Percentiles rank a stretch among this genome's conserved stretches.
These are phyloP conservation scores for Heliothis subflexa DNA, from an alignment of 1,140 invertebrate genomes.

Conservation along the genomic window DNA sequence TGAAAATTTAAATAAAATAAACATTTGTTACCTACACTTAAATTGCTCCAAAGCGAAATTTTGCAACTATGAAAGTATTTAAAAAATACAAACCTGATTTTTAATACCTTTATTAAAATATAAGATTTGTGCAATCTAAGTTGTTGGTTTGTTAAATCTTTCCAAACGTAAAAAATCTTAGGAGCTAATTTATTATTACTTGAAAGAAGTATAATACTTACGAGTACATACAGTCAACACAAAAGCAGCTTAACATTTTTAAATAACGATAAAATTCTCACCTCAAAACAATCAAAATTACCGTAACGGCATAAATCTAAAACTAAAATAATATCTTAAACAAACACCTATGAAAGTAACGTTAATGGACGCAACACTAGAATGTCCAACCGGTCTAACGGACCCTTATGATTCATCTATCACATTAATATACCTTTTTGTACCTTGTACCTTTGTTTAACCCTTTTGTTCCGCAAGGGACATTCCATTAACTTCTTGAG, in stretches of 20 bases:
- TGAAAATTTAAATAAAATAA: too few species aligned
- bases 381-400: conserved; percentile 72
- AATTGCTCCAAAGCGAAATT: too few species aligned
- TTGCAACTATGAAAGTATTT: too few species aligned
- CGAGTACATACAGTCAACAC: not conserved
- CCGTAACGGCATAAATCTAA: conserved; percentile 70
- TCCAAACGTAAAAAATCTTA: not conserved
- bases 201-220: not conserved
- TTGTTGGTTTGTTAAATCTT: too few species aligned
- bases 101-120: too few species aligned
- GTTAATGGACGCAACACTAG: conserved; percentile 66
- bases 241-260: conserved; percentile 7
- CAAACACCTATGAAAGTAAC: conserved; percentile 49
- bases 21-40: too few species aligned
- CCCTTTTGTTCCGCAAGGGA: conserved; percentile 79
- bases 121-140: too few species aligned
- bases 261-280: conserved; percentile 32
- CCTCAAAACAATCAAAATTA: conserved; percentile 36
- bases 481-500: conserved; percentile 78
- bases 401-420: conserved; percentile 73
- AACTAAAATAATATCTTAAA: conserved; percentile 45
- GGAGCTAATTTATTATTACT: not conserved
- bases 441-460: conserved; percentile 75
- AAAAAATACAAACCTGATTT: too few species aligned
- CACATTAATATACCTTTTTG: conserved; percentile 80